A percentile compares a stretch with the other conserved stretches of the same genome.
These are phyloP conservation scores for Drosophila rufa DNA, from an alignment of 1,140 invertebrate genomes.

Conservation along the genomic window DNA sequence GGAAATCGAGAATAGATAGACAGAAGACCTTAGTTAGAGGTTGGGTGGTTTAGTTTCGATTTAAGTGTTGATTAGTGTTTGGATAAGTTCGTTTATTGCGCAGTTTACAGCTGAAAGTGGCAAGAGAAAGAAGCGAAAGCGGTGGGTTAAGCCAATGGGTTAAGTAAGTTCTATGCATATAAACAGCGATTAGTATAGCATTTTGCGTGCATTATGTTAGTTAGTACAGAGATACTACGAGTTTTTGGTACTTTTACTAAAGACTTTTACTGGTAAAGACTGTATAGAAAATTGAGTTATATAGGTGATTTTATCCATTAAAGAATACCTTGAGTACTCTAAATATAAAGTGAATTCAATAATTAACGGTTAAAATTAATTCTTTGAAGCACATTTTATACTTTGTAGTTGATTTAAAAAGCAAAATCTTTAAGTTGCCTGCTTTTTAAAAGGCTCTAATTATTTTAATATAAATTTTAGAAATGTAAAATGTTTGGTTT, in stretches of 20 bases:
- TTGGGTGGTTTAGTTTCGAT: constrained; percentile 25
- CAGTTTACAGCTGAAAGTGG: constrained; percentile 78
- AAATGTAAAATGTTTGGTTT: too few relatives aligned
- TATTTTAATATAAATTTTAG: not conserved
- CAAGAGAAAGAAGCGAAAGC: constrained; percentile 54
- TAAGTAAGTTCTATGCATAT: constrained; percentile 32
- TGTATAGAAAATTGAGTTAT: not conserved
- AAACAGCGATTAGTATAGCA: constrained; percentile 13
- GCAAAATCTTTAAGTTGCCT: too few relatives aligned
- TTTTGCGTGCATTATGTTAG: constrained; percentile 5
- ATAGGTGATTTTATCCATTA: not conserved
- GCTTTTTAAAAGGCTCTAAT: not conserved
- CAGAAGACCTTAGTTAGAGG: constrained; percentile 39
- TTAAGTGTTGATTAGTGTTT: constrained; percentile 23
- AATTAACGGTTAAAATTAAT: not conserved
- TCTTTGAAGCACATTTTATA: not conserved
- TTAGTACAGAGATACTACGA: not conserved
- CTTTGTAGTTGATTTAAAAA: too few relatives aligned
- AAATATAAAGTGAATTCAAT: too few relatives aligned
- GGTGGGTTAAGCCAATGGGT: constrained; percentile 40
- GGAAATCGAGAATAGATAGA: constrained; percentile 38
- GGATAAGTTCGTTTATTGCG: constrained; percentile 25
- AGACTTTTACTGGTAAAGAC: too few relatives aligned
- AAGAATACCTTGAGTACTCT: not conserved
- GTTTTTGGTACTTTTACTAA: not conserved